Conservation (phyloP, 2,113 vertebrate species). For the Hystrix cristata region DNA sequence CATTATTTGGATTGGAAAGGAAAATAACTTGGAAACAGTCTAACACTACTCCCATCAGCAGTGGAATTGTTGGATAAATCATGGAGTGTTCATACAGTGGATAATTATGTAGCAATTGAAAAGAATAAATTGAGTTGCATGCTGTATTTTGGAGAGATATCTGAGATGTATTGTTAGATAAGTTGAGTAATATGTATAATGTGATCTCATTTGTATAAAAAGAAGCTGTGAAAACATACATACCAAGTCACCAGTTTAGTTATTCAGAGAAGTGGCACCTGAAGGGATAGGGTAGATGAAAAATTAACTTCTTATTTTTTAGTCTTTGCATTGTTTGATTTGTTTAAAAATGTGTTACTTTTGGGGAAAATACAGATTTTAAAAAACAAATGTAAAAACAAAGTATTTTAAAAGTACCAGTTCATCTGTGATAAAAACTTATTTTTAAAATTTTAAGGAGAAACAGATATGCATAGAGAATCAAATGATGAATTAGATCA, state of each 20-base stretch:
- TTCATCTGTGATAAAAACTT: constrained; percentile 35
- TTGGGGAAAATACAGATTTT: not conserved
- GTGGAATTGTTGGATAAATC: not conserved
- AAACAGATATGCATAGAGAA: not conserved
- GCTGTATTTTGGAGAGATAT: not conserved
- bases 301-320: constrained; percentile 39
- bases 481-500: constrained; percentile 30
- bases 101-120: constrained; percentile 27
- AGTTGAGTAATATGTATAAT: not conserved
- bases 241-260: not conserved
- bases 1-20: constrained; percentile 38
- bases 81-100: not conserved
- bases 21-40: constrained; percentile 17
- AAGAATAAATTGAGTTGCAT: constrained; percentile 50
- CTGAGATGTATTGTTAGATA: constrained; percentile 8
- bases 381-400: constrained; percentile 36
- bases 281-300: not conserved
- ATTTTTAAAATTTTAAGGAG: constrained; percentile 9
- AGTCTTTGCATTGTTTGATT: constrained; percentile 56
- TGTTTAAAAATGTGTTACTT: constrained; percentile 45
- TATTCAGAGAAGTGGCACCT: constrained; percentile 24
- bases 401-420: constrained; percentile 67
- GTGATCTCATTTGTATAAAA: constrained; percentile 61
- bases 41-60: not conserved
- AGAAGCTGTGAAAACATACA: not conserved